phyloP scores from a whole-genome alignment of 2,888 invertebrate species.

The Meliscaeva auricollis region DNA sequence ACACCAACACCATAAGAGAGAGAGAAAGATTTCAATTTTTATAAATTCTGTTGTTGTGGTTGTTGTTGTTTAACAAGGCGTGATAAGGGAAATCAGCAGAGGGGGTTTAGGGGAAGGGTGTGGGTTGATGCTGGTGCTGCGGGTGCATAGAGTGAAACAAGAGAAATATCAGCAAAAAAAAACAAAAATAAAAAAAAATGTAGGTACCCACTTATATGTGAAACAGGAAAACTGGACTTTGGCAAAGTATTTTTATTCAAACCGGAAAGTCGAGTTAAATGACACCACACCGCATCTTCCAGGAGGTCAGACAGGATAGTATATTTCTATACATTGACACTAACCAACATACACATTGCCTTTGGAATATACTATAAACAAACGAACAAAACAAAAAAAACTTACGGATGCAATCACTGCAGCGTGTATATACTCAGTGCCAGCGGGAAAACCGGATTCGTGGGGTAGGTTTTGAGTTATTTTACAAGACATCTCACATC shows the following conservation, averaged over 20 bases:
- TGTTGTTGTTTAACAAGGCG: slow-evolving; percentile 10
- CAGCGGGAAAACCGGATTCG: slow-evolving; percentile 61
- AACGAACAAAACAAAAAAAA: slow-evolving; percentile 20
- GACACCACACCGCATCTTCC: slow-evolving; percentile 66
- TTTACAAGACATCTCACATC: slow-evolving; percentile 35
- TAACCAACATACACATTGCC: slow-evolving; percentile 4
- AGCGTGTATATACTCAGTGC: slow-evolving; percentile 25
- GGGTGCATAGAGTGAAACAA: background rate
- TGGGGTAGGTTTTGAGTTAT: slow-evolving; percentile 68
- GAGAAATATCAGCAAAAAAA: slow-evolving; percentile 7
- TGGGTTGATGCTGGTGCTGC: background rate
- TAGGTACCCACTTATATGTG: slow-evolving; percentile 10
- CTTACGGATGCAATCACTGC: slow-evolving; percentile 72
- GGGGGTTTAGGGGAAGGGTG: background rate
- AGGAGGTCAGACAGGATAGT: slow-evolving; percentile 68
- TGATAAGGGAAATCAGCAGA: background rate
- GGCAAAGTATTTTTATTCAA: slow-evolving; percentile 72
- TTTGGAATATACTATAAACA: background rate
- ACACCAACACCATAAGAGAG: slow-evolving; percentile 1
- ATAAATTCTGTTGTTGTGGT: slow-evolving; percentile 28
- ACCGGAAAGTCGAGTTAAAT: slow-evolving; percentile 75
- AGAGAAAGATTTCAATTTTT: slow-evolving; percentile 32
- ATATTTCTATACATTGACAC: slow-evolving; percentile 8
- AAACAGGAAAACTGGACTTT: slow-evolving; percentile 75
- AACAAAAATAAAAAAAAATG: slow-evolving; percentile 11